Percentiles rank a stretch among this genome's conserved stretches.
phyloP scores from a whole-genome alignment of 1,140 invertebrate species.

The Orchestia grillus region DNA sequence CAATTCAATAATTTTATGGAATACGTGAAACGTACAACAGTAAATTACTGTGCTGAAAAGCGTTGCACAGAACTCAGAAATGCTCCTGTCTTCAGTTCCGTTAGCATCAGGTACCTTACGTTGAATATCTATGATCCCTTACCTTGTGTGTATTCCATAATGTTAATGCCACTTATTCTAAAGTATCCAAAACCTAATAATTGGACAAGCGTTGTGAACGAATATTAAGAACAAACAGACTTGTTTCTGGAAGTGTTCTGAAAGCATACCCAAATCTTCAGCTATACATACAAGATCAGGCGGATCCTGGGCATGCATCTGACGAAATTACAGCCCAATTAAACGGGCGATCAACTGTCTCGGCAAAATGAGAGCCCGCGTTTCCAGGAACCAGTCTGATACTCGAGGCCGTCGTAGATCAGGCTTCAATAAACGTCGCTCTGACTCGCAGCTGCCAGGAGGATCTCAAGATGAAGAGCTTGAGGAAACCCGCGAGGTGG shows the following conservation, averaged over 20 bases:
- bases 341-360: neutral
- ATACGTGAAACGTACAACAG: too few relatives aligned
- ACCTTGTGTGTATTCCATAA: too few relatives aligned
- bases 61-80: too few relatives aligned
- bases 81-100: too few relatives aligned
- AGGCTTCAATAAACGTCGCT: neutral
- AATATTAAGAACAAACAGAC: neutral
- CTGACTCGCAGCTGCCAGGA: neutral
- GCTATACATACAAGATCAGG: neutral
- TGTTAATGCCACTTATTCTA: too few relatives aligned
- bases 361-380: neutral
- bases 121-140: too few relatives aligned
- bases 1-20: too few relatives aligned
- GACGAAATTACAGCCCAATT: neutral
- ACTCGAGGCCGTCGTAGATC: neutral
- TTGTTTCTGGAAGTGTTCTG: neutral
- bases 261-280: neutral
- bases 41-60: too few relatives aligned
- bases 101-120: too few relatives aligned
- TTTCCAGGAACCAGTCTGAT: neutral
- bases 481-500: neutral
- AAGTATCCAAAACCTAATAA: neutral
- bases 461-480: neutral
- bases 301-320: neutral
- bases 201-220: neutral